A percentile compares a stretch with the other conserved stretches of the same genome.
Evolutionary conservation across 2,888 invertebrate genomes (phyloP).

Genomic region (Myopa testacea): DNA sequence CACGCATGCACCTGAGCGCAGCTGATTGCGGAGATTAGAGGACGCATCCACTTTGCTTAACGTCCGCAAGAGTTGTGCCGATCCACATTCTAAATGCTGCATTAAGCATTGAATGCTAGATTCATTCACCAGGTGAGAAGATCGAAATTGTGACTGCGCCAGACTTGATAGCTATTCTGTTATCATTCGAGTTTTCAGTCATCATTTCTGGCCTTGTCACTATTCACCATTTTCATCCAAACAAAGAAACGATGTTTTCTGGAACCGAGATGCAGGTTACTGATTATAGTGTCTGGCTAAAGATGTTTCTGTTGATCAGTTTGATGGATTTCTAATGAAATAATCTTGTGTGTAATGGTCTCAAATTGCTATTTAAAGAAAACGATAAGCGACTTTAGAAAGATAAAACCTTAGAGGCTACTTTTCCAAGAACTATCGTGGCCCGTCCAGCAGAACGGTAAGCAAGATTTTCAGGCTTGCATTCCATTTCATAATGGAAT

Average conservation of each 20-base stretch:
- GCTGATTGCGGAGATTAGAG: no score
- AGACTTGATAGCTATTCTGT: no score
- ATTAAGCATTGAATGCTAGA: no score
- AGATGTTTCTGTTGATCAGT: slow-evolving; percentile 3
- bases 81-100: no score
- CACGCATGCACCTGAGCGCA: neutral
- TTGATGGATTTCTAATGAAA: slow-evolving; percentile 36
- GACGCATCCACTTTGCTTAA: no score
- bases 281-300: neutral
- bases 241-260: neutral
- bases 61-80: no score
- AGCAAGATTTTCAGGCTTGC: neutral
- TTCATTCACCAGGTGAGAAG: no score
- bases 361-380: slow-evolving; percentile 2
- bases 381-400: neutral
- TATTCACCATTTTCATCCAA: neutral
- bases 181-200: no score
- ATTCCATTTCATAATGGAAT: neutral
- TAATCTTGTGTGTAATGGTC: slow-evolving; percentile 27
- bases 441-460: neutral
- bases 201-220: neutral
- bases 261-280: slow-evolving; percentile 23
- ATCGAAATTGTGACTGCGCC: no score
- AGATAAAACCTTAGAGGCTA: neutral
- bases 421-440: neutral